Conservation (phyloP, 1,140 invertebrate genomes). For the Heliconius himera region DNA sequence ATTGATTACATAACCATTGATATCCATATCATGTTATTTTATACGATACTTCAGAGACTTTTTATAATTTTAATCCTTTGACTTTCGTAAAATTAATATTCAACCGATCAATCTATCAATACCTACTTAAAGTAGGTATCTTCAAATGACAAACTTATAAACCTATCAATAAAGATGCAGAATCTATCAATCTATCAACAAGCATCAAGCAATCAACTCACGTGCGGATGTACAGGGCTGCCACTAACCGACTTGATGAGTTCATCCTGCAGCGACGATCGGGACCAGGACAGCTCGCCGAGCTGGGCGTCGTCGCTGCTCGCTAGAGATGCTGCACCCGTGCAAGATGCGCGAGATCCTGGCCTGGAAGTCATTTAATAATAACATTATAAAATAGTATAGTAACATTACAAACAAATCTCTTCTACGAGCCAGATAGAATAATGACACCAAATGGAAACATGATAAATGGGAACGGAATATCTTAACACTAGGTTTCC, state of each 20-base stretch:
- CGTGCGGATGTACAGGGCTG: conserved; percentile 68
- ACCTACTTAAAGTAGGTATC: too few relatives aligned
- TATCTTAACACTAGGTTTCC: too few relatives aligned
- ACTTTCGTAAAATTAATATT: too few relatives aligned
- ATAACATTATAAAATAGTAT: neutral
- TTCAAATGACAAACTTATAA: neutral
- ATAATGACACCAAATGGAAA: too few relatives aligned
- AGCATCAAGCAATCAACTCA: conserved; percentile 55
- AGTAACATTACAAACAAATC: too few relatives aligned
- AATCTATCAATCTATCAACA: conserved; percentile 2
- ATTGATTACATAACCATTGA: too few relatives aligned
- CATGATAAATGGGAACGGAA: too few relatives aligned
- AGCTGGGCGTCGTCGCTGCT: conserved; percentile 70
- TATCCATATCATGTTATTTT: too few relatives aligned
- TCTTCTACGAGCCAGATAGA: too few relatives aligned
- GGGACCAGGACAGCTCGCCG: conserved; percentile 83
- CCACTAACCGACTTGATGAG: conserved; percentile 84
- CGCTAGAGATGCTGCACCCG: conserved; percentile 69
- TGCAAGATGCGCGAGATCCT: conserved; percentile 75
- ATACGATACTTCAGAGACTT: too few relatives aligned
- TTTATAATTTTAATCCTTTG: too few relatives aligned
- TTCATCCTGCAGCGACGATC: conserved; percentile 86
- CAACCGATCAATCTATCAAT: too few relatives aligned
- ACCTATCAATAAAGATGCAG: conserved; percentile 2
- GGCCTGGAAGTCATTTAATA: conserved; percentile 53